Percentiles rank a stretch among this genome's conserved stretches.
These are phyloP conservation scores for Urocyon cinereoargenteus DNA, from an alignment of 2,797 vertebrate genomes.

Conservation along the genomic window DNA sequence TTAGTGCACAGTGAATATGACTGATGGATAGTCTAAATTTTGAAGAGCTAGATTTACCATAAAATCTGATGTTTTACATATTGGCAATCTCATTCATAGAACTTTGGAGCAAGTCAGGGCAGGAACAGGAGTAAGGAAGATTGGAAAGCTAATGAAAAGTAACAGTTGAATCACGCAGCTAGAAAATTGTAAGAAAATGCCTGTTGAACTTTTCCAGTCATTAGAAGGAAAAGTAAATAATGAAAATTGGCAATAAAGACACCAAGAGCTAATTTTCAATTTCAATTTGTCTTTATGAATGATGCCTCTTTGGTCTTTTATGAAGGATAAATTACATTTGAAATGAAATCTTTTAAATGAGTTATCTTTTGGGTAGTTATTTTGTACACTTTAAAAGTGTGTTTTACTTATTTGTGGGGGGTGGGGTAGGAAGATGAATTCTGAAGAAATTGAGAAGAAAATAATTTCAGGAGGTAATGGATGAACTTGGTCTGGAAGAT, in stretches of 20 bases:
- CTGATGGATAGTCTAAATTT: neutral
- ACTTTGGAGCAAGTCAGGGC: neutral
- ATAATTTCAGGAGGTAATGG: conserved; percentile 91
- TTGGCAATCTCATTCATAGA: neutral
- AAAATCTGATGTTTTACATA: neutral
- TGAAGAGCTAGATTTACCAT: neutral
- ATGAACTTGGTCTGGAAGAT: conserved; percentile 90
- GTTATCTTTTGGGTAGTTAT: conserved; percentile 87
- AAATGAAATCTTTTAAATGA: conserved; percentile 88
- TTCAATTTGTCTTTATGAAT: conserved; percentile 87
- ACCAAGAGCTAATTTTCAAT: conserved; percentile 86
- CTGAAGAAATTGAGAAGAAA: conserved; percentile 90
- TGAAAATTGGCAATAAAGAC: conserved; percentile 86
- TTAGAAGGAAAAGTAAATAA: conserved; percentile 83
- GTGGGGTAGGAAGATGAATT: conserved; percentile 85
- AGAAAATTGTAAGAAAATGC: conserved; percentile 68
- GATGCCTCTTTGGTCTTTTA: conserved; percentile 86
- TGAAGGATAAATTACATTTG: conserved; percentile 88
- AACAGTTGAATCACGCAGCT: conserved; percentile 47
- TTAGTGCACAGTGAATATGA: neutral
- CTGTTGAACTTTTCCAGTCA: conserved; percentile 31
- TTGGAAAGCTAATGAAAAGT: conserved; percentile 53
- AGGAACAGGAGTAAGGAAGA: neutral
- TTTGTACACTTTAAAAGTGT: conserved; percentile 87
- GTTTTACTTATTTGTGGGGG: conserved; percentile 85